Evolutionary conservation across 2,113 vertebrate genomes (phyloP), one percentile per base, ranked within the genome.

Genomic region (Crotalus horridus): DNA sequence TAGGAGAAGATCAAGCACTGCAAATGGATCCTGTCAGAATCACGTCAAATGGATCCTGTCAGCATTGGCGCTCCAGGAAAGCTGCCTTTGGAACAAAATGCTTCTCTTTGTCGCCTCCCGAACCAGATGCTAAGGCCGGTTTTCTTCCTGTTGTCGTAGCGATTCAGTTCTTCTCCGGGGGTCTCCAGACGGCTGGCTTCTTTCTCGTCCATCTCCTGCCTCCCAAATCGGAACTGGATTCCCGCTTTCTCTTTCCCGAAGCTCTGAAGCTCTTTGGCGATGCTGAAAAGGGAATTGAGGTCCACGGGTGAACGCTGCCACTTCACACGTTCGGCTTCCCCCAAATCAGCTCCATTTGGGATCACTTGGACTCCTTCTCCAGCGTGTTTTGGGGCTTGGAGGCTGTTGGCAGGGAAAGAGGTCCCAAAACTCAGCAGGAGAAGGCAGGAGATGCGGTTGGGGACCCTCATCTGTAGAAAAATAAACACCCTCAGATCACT

Each of bases 91-190:
- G 24, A 87, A 0, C 7, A 12, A 3, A 12, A 1, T 0, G 48
- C 26, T 5, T 15, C 64, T 39, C 48, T 55, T 92, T 87, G 95
- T 94, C 96, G 95, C 69, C 97, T 97, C 86, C 98, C 98, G 0
- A 98, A 98, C 91, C 97, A 96, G 96, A 98, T 98, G 92, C 96
- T 96, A 95, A 98, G 98, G 15, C 97, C 97, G 0, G 97, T 97
- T 89, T 98, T 98, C 94, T 48, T 97, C 93, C 98, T 95, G 95
- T 92, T 93, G 91, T 97, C 1, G 17, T 9, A 97, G 69, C 97
- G 94, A 0, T 6, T 97, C 46, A 98, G 94, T 85, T 97, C 97
- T 91, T 97, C 96, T 0, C 97, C 97, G 93, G 97, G 96, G 59
- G 53, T 95, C 0, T 96, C 96, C 64, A 97, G 9, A 0, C 48